Percentiles rank a stretch among this genome's conserved stretches.
These are phyloP conservation scores for Druon quercuslanigerum DNA, from an alignment of 1,140 invertebrate genomes.

Conservation along the genomic window DNA sequence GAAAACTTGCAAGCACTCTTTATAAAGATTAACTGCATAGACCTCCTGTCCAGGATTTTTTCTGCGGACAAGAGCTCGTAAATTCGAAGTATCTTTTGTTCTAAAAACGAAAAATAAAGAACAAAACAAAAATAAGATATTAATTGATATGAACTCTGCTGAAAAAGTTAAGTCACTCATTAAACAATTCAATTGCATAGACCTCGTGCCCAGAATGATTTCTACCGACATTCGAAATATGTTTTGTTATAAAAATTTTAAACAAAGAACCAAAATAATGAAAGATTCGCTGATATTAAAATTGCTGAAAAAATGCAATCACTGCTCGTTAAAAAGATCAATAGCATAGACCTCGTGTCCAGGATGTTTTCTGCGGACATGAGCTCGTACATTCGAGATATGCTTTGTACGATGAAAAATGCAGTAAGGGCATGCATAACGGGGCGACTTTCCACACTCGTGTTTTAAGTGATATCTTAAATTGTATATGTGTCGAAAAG, in stretches of 20 bases:
- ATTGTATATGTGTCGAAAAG: slow-evolving; percentile 60
- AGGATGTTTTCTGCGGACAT: slow-evolving; percentile 64
- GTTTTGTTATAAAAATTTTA: slow-evolving; percentile 61
- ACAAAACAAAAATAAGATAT: too few relatives aligned
- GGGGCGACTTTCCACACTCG: slow-evolving; percentile 77
- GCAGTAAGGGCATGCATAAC: slow-evolving; percentile 78
- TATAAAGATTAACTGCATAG: slow-evolving; percentile 52
- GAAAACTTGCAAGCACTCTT: too few relatives aligned
- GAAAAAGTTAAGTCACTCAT: slow-evolving; percentile 22
- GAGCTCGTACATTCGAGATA: slow-evolving; percentile 64
- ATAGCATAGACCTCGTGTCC: slow-evolving; percentile 52
- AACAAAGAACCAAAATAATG: slow-evolving; percentile 54
- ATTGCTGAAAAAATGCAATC: not conserved
- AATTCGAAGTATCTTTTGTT: slow-evolving; percentile 51
- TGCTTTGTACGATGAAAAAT: slow-evolving; percentile 54
- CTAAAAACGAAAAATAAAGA: too few relatives aligned
- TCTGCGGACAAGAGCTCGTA: slow-evolving; percentile 65
- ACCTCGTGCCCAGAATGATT: slow-evolving; percentile 55
- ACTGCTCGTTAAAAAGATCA: slow-evolving; percentile 46
- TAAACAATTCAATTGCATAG: slow-evolving; percentile 52
- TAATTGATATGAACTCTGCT: not conserved
- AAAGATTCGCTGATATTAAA: not conserved
- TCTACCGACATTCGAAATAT: slow-evolving; percentile 65
- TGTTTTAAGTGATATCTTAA: slow-evolving; percentile 79
- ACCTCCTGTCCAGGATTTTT: slow-evolving; percentile 54